These are phyloP conservation scores for Brachynemurus nebulosus DNA, from an alignment of 2,888 invertebrate species.

Conservation along the genomic window DNA sequence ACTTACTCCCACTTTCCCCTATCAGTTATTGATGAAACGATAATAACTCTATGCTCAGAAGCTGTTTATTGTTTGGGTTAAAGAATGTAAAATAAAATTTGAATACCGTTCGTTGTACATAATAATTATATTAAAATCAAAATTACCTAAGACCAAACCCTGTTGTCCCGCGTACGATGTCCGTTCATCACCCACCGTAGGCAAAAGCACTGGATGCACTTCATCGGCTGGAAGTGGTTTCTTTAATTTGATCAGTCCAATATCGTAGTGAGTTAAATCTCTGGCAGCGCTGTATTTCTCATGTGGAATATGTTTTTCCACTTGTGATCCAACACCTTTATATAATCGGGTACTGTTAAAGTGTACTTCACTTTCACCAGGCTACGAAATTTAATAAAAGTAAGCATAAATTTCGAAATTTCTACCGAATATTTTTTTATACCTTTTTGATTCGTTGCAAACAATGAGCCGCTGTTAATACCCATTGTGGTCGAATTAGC, in stretches of 20 bases:
- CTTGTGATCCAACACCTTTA: neutral
- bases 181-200: neutral
- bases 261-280: slow-evolving; percentile 6
- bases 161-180: neutral
- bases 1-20: too few species aligned
- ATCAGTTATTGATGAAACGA: too few species aligned
- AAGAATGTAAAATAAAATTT: too few species aligned
- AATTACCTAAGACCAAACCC: neutral
- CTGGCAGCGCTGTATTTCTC: neutral
- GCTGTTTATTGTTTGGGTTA: too few species aligned
- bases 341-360: slow-evolving; percentile 3
- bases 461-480: slow-evolving; percentile 3
- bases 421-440: neutral
- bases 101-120: too few species aligned
- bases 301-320: slow-evolving; percentile 4
- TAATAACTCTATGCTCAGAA: too few species aligned
- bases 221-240: neutral
- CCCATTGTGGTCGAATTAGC: slow-evolving; percentile 2
- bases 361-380: neutral
- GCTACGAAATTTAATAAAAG: neutral
- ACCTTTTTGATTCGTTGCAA: slow-evolving; percentile 3
- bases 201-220: neutral
- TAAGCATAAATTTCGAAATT: neutral
- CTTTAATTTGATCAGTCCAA: neutral
- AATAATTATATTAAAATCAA: too few species aligned